A percentile compares a stretch with the other conserved stretches of the same genome.
phyloP scores from a whole-genome alignment of 2,797 vertebrate species.

The Hozukius guyotensis region DNA sequence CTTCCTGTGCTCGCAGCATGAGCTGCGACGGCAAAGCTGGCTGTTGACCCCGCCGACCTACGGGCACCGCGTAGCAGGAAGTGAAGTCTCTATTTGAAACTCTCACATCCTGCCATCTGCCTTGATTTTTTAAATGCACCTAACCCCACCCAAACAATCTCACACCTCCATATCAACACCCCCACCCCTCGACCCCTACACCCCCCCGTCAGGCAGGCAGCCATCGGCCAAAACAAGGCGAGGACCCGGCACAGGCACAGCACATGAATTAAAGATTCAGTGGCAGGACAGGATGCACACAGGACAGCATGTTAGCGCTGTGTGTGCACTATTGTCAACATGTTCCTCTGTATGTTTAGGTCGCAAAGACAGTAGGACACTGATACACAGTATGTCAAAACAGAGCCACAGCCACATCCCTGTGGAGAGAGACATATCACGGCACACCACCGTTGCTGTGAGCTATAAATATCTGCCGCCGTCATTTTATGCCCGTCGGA shows the following conservation, averaged over 20 bases:
- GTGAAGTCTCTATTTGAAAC: slow-evolving; percentile 60
- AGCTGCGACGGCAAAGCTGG: slow-evolving; percentile 52
- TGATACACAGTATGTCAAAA: slow-evolving; percentile 52
- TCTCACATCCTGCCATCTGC: slow-evolving; percentile 71
- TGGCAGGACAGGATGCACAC: slow-evolving; percentile 20
- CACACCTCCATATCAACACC: neutral
- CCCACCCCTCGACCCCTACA: neutral
- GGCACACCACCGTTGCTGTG: slow-evolving; percentile 14
- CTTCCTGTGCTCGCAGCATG: slow-evolving; percentile 62
- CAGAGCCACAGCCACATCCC: slow-evolving; percentile 43
- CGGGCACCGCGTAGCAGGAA: slow-evolving; percentile 50
- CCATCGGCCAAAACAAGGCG: slow-evolving; percentile 34
- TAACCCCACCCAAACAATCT: slow-evolving; percentile 12
- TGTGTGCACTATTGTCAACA: slow-evolving; percentile 51
- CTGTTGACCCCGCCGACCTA: slow-evolving; percentile 68
- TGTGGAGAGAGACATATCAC: slow-evolving; percentile 50
- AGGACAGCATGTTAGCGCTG: slow-evolving; percentile 43
- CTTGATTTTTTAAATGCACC: slow-evolving; percentile 36
- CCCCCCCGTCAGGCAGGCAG: slow-evolving; percentile 12
- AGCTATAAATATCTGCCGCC: slow-evolving; percentile 60
- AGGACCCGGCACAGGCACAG: neutral
- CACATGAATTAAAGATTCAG: slow-evolving; percentile 66
- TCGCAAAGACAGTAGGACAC: slow-evolving; percentile 54
- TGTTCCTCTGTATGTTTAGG: slow-evolving; percentile 55
- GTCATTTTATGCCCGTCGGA: slow-evolving; percentile 51